Evolutionary conservation across 2,797 vertebrate species (phyloP).

Genomic region (Poeciliopsis gracilis): DNA sequence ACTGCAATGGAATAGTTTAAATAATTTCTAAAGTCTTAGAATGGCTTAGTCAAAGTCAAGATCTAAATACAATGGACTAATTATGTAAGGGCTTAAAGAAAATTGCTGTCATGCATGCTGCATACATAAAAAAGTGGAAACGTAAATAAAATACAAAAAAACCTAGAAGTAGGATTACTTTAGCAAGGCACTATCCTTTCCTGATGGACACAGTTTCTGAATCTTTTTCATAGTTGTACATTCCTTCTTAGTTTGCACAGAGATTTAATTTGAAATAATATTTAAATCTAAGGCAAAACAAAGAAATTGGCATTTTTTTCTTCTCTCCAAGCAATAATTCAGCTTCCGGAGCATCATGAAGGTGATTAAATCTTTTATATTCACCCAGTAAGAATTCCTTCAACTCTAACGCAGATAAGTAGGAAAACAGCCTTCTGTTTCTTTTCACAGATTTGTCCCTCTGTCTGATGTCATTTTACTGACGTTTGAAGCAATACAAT

Average conservation of each 20-base stretch:
- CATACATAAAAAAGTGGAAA: background rate
- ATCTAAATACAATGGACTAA: background rate
- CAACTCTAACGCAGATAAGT: background rate
- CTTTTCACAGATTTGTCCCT: slow-evolving; percentile 7
- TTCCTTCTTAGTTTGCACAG: background rate
- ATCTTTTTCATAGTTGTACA: background rate
- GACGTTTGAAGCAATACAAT: slow-evolving; percentile 23
- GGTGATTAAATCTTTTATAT: background rate
- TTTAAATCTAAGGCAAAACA: background rate
- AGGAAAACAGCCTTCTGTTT: slow-evolving; percentile 8
- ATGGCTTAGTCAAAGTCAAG: background rate
- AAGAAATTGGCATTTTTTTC: background rate
- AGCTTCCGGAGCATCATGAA: background rate
- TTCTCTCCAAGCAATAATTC: background rate
- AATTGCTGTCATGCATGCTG: background rate
- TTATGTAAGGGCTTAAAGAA: background rate
- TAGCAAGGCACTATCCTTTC: background rate
- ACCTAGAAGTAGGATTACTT: background rate
- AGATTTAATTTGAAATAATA: background rate
- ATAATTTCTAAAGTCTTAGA: background rate
- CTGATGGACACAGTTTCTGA: background rate
- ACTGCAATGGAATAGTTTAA: background rate
- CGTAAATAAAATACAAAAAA: background rate
- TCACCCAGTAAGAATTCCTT: background rate
- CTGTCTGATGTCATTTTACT: slow-evolving; percentile 14